Evolutionary conservation across 2,797 vertebrate genomes (phyloP).

Genomic region (Ispidina picta): DNA sequence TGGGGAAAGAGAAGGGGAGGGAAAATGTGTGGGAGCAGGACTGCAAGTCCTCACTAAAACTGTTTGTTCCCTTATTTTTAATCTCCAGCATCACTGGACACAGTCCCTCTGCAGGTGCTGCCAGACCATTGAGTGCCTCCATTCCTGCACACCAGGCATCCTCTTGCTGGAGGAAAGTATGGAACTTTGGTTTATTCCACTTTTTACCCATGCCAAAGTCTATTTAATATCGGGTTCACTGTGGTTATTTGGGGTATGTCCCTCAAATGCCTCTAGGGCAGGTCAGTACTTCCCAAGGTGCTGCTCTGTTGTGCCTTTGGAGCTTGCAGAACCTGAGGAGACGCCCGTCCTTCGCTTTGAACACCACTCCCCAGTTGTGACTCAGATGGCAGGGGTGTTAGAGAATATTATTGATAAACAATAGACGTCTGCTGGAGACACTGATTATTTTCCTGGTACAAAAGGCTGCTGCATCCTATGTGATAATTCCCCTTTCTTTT

Average conservation of each 20-base stretch:
- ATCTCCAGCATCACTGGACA: background rate
- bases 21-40: background rate
- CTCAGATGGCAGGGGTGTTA: background rate
- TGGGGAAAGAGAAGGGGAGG: background rate
- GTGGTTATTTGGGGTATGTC: background rate
- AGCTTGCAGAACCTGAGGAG: background rate
- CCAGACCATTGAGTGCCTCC: background rate
- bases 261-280: background rate
- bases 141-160: background rate
- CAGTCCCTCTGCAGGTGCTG: background rate
- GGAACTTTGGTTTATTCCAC: background rate
- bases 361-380: background rate
- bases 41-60: background rate
- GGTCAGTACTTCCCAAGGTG: background rate
- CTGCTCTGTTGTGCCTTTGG: background rate
- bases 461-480: background rate
- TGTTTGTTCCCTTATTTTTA: background rate
- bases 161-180: background rate
- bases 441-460: constrained; percentile 10
- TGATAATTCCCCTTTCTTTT: constrained; percentile 34
- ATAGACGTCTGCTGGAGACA: background rate
- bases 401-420: constrained; percentile 23
- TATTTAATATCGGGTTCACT: background rate
- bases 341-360: background rate
- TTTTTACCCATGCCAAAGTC: background rate